Conservation (phyloP, 2,113 vertebrate genomes). For the Delphinapterus leucas region DNA sequence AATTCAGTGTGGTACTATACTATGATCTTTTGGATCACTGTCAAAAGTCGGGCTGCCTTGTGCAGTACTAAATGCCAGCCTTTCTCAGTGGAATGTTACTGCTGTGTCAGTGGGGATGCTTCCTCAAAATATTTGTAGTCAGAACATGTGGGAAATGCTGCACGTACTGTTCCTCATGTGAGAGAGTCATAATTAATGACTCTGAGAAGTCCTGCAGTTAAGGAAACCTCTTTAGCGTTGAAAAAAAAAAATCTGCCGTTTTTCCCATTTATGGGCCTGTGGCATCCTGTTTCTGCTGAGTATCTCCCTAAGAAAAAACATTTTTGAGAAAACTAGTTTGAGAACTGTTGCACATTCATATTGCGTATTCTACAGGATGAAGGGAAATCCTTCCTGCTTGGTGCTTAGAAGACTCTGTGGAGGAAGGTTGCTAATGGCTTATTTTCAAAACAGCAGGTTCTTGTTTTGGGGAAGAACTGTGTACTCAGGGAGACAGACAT, state of each 20-base stretch:
- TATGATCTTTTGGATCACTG: background rate
- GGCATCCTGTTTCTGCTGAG: background rate
- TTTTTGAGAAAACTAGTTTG: background rate
- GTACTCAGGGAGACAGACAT: background rate
- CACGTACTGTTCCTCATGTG: background rate
- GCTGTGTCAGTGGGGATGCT: background rate
- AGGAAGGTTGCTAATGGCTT: background rate
- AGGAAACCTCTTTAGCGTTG: background rate
- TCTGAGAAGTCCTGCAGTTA: background rate
- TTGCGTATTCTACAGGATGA: background rate
- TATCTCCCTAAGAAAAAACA: background rate
- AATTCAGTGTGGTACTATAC: background rate
- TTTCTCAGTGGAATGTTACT: background rate
- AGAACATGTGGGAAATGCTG: background rate
- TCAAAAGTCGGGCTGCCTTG: background rate
- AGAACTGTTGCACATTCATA: background rate
- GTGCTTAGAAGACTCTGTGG: background rate
- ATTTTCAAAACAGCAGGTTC: background rate
- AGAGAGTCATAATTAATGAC: background rate
- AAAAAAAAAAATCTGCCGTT: background rate
- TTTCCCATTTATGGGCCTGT: background rate
- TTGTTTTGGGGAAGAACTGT: background rate
- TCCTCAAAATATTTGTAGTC: background rate
- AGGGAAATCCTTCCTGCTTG: background rate
- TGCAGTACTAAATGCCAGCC: background rate